These are phyloP conservation scores for Notolepis coatsorum DNA, from an alignment of 2,797 vertebrate genomes.

Conservation along the genomic window DNA sequence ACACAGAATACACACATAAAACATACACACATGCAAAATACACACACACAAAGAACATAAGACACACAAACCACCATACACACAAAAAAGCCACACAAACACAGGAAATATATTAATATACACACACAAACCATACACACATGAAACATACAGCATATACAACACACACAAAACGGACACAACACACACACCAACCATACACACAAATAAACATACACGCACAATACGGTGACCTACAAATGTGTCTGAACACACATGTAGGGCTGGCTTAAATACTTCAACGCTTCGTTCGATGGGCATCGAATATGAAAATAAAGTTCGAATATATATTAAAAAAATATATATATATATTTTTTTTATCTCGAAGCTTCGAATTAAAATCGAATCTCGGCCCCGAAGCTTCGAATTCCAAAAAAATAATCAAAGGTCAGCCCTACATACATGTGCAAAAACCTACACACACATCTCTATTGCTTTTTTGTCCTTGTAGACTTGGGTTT, in stretches of 20 bases:
- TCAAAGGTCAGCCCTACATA: too few relatives aligned
- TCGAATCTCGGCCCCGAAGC: too few relatives aligned
- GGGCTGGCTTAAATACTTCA: too few relatives aligned
- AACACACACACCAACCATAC: neutral
- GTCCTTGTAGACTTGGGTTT: neutral
- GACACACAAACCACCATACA: neutral
- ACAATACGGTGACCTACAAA: too few relatives aligned
- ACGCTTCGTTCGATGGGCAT: too few relatives aligned
- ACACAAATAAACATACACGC: too few relatives aligned
- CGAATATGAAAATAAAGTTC: too few relatives aligned
- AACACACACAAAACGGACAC: neutral
- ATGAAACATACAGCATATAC: neutral
- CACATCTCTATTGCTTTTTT: neutral
- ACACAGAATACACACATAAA: slow-evolving; percentile 3
- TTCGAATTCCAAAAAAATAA: too few relatives aligned
- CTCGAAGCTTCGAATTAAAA: too few relatives aligned
- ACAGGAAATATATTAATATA: neutral
- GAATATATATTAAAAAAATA: too few relatives aligned
- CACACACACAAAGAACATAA: neutral
- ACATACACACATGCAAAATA: slow-evolving; percentile 22
- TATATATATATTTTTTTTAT: too few relatives aligned
- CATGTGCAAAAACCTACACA: neutral
- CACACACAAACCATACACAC: neutral
- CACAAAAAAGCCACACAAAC: neutral
- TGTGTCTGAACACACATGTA: too few relatives aligned